Evolutionary conservation across 2,888 invertebrate species (phyloP), one percentile per base, ranked within the genome.

Genomic region (Drosophila prostipennis): DNA sequence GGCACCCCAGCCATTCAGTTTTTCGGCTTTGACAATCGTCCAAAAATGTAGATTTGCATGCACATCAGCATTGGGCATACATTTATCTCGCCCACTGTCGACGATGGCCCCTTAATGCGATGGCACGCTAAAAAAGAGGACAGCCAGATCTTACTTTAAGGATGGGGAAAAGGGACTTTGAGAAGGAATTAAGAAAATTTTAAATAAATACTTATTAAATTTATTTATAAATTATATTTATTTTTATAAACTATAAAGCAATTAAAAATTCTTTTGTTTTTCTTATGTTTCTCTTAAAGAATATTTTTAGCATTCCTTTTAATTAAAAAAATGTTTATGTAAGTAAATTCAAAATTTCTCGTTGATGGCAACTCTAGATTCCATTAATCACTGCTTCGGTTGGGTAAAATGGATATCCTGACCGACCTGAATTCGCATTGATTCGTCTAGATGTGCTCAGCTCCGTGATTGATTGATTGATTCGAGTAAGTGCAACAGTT

Each of bases 31-130:
- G 76, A 81, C 79, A 76, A 79, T 72, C 67, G 69, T 59, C 65
- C 74, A 78, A 77, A 79, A 79, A 73, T 84, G 58, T 75, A 81
- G 81, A 88, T 86, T 86, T 87, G 85, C 89, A 86, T 86, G 85
- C 86, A 78, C 86, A 87, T 80, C 87, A 86, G 86, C 77, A 76
- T 75, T 73, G 80, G 80, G 77, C 83, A 80, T 65, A 81, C 72
- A 85, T 82, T 82, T 82, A 82, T 82, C 82, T 82, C 76, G 70
- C 64, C 46, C 46, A 29, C 46, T 46, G 29, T 46, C 29, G 14
- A 46, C 29, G 14, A 45, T 37, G 51, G 65, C 37, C 32, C 23
- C 67, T 43, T 65, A 65, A 67, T 65, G 53, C 26, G 52, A 46
- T 52, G 32, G 42, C 19, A 13, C 42, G 42, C 14, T 29, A 46